Evolutionary conservation across 1,140 invertebrate species (phyloP), one percentile per base, ranked within the genome.

Genomic region (Neuroterus valhalla): DNA sequence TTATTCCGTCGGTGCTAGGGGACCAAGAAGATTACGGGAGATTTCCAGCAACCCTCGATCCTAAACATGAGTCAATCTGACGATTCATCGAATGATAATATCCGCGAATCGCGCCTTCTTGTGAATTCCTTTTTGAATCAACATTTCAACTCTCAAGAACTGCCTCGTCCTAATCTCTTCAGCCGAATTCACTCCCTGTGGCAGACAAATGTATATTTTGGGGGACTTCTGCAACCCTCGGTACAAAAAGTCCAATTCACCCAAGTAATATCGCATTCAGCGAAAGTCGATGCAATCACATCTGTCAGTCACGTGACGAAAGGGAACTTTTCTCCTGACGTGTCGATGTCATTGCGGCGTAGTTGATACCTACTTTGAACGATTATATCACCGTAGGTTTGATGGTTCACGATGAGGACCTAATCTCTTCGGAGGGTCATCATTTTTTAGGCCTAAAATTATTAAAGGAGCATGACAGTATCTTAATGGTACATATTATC

Each of bases 1-100:
- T 80, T 72, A 74, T 68, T 76, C 71, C 70, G 21, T 46, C 26
- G 62, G 48, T 8, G 31, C 31, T 38, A 38, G 31, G 31, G 31
- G 31, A 38, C 3, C 31, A 0, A 38, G 31, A 38, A 38, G 31
- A 38, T 38, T 10, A 38, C 31, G 31, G 31, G 5, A 38, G n/a
- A 38, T 38, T 38, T 38, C 6, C 8, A 38, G 31, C 31, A 38
- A 38, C 31, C 31, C 31, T 38, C 31, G 31, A 1, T 5, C 31
- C 31, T 8, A 38, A 38, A 38, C 31, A 8, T 38, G 31, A 38
- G 31, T 38, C 31, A 38, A 38, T 8, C 31, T 5, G 31, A 38
- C 31, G 31, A 38, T 38, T 38, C 31, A 38, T 38, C 31, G 5
- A 38, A 38, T 10, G 31, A 10, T 38, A 8, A 8, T 1, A 38